Evolutionary conservation across 2,888 invertebrate genomes (phyloP), one percentile per base, ranked within the genome.

Genomic region (Tachina lurida): DNA sequence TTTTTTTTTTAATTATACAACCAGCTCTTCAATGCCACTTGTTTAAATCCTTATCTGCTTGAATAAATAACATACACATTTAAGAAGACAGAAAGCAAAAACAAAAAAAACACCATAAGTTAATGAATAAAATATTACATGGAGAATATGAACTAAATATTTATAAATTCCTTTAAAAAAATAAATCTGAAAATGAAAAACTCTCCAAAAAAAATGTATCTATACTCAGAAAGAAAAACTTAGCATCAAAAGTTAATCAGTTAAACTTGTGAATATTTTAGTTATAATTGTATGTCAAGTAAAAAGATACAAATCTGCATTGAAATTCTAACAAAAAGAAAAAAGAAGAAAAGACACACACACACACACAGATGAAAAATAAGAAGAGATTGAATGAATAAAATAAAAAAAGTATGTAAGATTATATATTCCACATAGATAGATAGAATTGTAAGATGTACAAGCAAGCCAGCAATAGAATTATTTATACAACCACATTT

Each of bases 91-190:
- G 17, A 49, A 31, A n/a, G 15, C 41, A 65, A 19, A 65, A 19
- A 63, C 3, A 45, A 47, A 65, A 45, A 47, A 19, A 31, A 15
- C 15, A 15, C 17, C 10, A 45, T 17, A 75, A 70, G 17, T 70
- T 17, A 70, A 70, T 52, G 52, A 70, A 78, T 77, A 78, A 43
- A 43, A 70, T 41, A 68, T 68, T 52, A 68, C 43, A 12, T 60
- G n/a, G 49, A 60, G 49, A 49, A 52, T 52, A 60, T 70, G 68
- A 68, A 68, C 68, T 49, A 68, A 77, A 77, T 68, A 68, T 77
- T 77, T 58, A 67, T 58, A 67, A 67, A 67, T 58, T 67, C 15
- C 49, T 67, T 2, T 19, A 41, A 39, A 22, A 54, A 39, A 41
- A 39, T 31, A 52, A 63, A 65, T 41, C 45, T 43, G 12, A 12